A percentile compares a stretch with the other conserved stretches of the same genome.
These are phyloP conservation scores for Parnassius apollo DNA, from an alignment of 2,888 invertebrate species.

Conservation along the genomic window DNA sequence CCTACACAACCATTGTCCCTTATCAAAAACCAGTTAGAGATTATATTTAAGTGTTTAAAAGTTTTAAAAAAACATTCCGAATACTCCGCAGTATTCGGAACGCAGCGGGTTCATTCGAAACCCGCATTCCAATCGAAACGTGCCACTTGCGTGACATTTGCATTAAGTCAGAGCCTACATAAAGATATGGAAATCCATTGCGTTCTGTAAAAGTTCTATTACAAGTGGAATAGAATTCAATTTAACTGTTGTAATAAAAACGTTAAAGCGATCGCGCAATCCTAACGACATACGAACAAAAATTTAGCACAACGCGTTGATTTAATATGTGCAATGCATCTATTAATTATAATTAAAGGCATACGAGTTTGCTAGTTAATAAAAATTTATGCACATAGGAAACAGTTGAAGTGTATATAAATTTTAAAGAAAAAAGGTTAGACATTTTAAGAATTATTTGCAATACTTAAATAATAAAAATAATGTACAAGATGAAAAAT, in stretches of 20 bases:
- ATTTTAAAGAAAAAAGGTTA: no score
- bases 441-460: no score
- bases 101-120: conserved; percentile 43
- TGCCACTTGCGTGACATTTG: conserved; percentile 63
- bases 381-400: conserved; percentile 11
- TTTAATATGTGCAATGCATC: conserved; percentile 14
- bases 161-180: conserved; percentile 45
- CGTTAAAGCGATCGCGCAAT: conserved; percentile 2
- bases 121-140: conserved; percentile 59
- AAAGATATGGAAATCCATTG: conserved; percentile 33
- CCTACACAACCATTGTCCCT: conserved; percentile 18
- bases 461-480: no score
- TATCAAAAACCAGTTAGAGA: conserved; percentile 31
- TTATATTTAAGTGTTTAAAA: conserved; percentile 32
- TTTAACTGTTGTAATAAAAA: conserved; percentile 1
- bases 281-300: conserved; percentile 14
- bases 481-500: no score
- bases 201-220: conserved; percentile 31
- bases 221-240: conserved; percentile 30
- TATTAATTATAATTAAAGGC: conserved; percentile 15
- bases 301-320: conserved; percentile 14
- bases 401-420: background rate
- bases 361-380: conserved; percentile 12
- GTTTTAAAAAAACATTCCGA: conserved; percentile 26
- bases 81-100: conserved; percentile 45